Conservation (phyloP, 2,888 invertebrate genomes). For the Bimastos eiseni region DNA sequence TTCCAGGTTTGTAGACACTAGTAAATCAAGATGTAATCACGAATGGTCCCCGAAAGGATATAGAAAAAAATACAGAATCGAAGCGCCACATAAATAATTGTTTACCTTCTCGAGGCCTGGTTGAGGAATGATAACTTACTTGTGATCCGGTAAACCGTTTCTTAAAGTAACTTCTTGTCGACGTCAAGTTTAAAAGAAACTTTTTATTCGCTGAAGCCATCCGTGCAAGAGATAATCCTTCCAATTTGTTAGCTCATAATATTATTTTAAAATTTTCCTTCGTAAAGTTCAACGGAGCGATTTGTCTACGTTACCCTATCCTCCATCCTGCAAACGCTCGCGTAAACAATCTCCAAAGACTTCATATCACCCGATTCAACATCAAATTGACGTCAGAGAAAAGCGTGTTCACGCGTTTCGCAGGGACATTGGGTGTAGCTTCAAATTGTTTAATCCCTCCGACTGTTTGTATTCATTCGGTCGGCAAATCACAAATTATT, state of each 20-base stretch:
- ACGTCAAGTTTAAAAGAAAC: constrained; percentile 8
- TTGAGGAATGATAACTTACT: neutral
- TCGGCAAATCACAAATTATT: no score
- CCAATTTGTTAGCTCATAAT: constrained; percentile 8
- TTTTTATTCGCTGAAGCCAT: constrained; percentile 22
- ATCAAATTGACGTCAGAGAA: neutral
- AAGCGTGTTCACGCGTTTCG: neutral
- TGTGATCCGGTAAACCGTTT: constrained; percentile 16
- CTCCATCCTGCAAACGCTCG: neutral
- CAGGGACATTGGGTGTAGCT: neutral
- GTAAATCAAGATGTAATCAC: neutral
- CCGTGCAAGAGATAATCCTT: constrained; percentile 8
- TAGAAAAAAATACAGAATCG: no score
- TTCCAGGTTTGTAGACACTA: neutral
- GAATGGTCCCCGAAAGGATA: neutral
- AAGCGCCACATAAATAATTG: neutral
- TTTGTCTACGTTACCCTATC: neutral
- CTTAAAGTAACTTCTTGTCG: neutral
- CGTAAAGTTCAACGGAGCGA: neutral
- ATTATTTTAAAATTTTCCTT: neutral
- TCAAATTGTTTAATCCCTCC: neutral
- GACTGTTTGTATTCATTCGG: neutral
- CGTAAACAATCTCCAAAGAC: neutral
- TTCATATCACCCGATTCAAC: neutral
- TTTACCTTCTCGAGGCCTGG: neutral